These are phyloP conservation scores for Poecilia latipinna DNA, from an alignment of 2,113 vertebrate species.

Conservation along the genomic window DNA sequence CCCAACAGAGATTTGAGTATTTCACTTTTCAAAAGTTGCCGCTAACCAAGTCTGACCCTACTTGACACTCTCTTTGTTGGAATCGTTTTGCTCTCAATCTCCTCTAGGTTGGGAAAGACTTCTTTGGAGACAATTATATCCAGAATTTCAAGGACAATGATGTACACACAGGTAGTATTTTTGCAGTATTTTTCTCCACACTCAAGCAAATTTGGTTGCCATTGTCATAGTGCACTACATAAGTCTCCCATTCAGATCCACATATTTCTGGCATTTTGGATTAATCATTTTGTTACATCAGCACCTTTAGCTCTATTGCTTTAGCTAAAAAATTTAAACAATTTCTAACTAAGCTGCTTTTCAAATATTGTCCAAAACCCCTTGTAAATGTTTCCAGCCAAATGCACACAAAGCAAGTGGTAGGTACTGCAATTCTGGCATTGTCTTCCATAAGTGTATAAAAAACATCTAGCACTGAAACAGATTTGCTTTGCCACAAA, in stretches of 20 bases:
- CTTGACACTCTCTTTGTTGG: slow-evolving; percentile 70
- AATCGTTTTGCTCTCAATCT: slow-evolving; percentile 74
- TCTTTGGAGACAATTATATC: slow-evolving; percentile 95
- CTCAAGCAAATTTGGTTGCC: slow-evolving; percentile 45
- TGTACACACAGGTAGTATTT: slow-evolving; percentile 90
- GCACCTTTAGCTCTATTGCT: slow-evolving; percentile 4
- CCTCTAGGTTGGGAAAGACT: slow-evolving; percentile 94
- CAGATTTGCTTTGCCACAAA: slow-evolving; percentile 10
- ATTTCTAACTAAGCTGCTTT: slow-evolving; percentile 22
- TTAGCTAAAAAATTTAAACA: slow-evolving; percentile 12
- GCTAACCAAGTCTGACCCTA: slow-evolving; percentile 80
- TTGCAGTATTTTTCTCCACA: slow-evolving; percentile 1
- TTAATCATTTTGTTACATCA: slow-evolving; percentile 13
- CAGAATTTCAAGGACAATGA: slow-evolving; percentile 92
- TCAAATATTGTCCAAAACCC: slow-evolving; percentile 2
- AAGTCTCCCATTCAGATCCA: slow-evolving; percentile 24
- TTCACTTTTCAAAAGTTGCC: slow-evolving; percentile 78
- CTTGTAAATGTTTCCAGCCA: neutral
- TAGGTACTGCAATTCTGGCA: slow-evolving; percentile 10
- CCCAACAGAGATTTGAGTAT: slow-evolving; percentile 75
- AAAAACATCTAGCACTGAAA: neutral
- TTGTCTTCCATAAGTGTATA: neutral
- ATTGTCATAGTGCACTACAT: slow-evolving; percentile 30
- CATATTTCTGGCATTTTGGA: slow-evolving; percentile 28
- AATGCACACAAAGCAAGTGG: slow-evolving; percentile 6